Evolutionary conservation across 2,113 vertebrate species (phyloP), one percentile per base, ranked within the genome.

Genomic region (Podarcis muralis): DNA sequence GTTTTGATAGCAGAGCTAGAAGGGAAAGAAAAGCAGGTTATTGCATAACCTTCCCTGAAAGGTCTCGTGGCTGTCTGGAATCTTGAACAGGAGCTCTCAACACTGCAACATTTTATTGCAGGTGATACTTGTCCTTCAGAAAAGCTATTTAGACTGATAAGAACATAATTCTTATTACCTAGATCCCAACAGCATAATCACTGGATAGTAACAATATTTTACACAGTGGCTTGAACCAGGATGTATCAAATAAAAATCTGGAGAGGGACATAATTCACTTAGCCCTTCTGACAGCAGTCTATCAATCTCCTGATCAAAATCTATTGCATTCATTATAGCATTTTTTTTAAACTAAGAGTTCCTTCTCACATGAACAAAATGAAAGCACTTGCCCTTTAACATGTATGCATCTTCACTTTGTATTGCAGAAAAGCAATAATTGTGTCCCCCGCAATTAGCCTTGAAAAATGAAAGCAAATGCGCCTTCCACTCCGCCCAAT

Each of bases 361-460:
- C 2, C 12, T 85, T 2, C 43, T 84, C 77, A 37, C 1, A 16
- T 75, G 87, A 88, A 89, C 43, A 83, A 86, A 18, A 81, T 77
- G 3, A 1, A n/a, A 81, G 35, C 20, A 48, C 37, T 74, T 9
- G 4, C 1, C 22, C 43, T 86, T 85, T 2, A 85, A 90, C 78
- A 35, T 48, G 30, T 85, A 79, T 88, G 76, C 9, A 77, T 88
- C 48, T 86, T 91, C 32, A 72, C 13, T 69, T 65, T 77, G 62
- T 7, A 53, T 78, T 86, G 13, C 43, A 83, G 37, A 37, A 37
- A 16, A 71, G 78, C 76, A 74, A 72, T 23, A 22, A 32, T 53
- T 1, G 1, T 8, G 1, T 88, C 84, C 79, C 53, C n/a, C 48
- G 48, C 48, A 53, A 53, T 53, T 11, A 88, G 35, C 69, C 83